phyloP scores from a whole-genome alignment of 2,113 vertebrate genomes.

The Alligator sinensis region DNA sequence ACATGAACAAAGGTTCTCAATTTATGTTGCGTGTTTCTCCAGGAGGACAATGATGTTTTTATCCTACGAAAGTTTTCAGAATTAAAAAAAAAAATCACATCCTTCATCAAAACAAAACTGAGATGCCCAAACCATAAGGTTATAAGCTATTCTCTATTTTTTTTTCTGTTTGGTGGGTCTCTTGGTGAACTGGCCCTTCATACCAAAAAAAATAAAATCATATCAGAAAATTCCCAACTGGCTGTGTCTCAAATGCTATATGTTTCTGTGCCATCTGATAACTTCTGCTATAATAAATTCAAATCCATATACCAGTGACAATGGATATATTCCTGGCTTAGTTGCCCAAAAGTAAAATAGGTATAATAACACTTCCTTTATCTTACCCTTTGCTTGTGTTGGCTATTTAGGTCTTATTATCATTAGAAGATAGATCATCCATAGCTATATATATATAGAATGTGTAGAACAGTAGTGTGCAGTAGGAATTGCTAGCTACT shows the following conservation, averaged over 20 bases:
- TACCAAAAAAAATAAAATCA: no score
- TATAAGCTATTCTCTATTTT: no score
- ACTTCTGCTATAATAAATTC: background rate
- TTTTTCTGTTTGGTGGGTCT: no score
- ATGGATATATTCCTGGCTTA: rapidly evolving
- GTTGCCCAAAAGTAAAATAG: background rate
- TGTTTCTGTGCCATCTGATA: background rate
- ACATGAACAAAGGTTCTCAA: background rate
- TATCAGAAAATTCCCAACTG: no score
- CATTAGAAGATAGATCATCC: background rate
- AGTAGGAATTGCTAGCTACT: background rate
- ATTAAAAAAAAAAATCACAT: no score
- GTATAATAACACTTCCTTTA: background rate
- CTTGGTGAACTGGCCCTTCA: no score
- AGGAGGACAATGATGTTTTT: no score
- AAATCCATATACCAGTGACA: background rate
- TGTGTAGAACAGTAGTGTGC: background rate
- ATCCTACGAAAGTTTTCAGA: no score
- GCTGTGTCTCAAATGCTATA: no score
- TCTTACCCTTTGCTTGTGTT: background rate
- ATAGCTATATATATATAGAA: background rate
- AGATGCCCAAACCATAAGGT: no score
- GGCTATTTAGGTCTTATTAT: background rate
- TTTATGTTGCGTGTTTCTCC: no score
- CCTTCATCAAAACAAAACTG: no score